phyloP scores from a whole-genome alignment of 2,888 invertebrate genomes.

The Omphaloscelis lunosa region DNA sequence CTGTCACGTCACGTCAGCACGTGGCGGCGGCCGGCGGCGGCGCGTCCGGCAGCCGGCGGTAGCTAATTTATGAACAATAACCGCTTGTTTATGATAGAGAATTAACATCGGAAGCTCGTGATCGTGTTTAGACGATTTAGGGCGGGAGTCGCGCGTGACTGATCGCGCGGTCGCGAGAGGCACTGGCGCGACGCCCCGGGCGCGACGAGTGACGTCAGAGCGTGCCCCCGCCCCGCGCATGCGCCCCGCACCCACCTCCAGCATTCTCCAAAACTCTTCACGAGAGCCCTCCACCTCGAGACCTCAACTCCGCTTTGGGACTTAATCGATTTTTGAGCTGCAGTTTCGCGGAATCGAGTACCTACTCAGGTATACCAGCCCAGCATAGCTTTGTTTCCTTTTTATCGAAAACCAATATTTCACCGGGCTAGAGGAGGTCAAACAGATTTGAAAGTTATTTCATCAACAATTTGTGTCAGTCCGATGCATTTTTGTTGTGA shows the following conservation, averaged over 20 bases:
- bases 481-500: slow-evolving; percentile 17
- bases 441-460: slow-evolving; percentile 38
- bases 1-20: slow-evolving; percentile 71
- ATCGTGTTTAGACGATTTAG: slow-evolving; percentile 80
- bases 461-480: slow-evolving; percentile 24
- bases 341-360: slow-evolving; percentile 85
- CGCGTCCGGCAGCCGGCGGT: slow-evolving; percentile 53
- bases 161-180: slow-evolving; percentile 87
- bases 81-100: slow-evolving; percentile 78
- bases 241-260: slow-evolving; percentile 77
- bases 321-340: slow-evolving; percentile 90
- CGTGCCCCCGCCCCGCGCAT: slow-evolving; percentile 85
- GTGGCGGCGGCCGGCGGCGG: slow-evolving; percentile 67
- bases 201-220: slow-evolving; percentile 87
- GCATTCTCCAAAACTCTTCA: slow-evolving; percentile 85
- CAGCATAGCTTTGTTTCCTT: slow-evolving; percentile 47
- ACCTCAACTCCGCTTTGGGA: slow-evolving; percentile 89
- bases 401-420: slow-evolving; percentile 62
- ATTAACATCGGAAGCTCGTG: slow-evolving; percentile 87
- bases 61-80: slow-evolving; percentile 65
- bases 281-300: slow-evolving; percentile 88
- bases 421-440: slow-evolving; percentile 34
- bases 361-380: slow-evolving; percentile 77
- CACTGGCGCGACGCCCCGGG: slow-evolving; percentile 88
- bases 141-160: slow-evolving; percentile 87